A percentile compares a stretch with the other conserved stretches of the same genome.
These are phyloP conservation scores for Psettodes erumei DNA, from an alignment of 2,113 vertebrate genomes.

Conservation along the genomic window DNA sequence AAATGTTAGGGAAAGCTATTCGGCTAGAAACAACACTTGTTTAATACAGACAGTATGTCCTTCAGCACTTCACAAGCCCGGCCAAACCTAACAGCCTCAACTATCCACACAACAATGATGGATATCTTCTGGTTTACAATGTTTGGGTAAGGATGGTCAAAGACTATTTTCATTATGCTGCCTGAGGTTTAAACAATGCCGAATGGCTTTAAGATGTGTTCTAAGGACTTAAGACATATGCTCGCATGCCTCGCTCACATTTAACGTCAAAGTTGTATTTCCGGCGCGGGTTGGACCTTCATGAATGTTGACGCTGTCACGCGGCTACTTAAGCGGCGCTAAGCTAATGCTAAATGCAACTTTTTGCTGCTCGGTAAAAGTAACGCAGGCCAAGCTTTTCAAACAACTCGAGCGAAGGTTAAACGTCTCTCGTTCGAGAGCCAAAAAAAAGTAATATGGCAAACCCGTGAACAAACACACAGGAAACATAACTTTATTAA, in stretches of 20 bases:
- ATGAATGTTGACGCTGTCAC: neutral
- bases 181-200: slow-evolving; percentile 31
- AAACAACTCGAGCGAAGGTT: neutral
- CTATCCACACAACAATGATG: slow-evolving; percentile 72
- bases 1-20: slow-evolving; percentile 29
- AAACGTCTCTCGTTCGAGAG: neutral
- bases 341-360: neutral
- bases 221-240: neutral
- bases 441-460: neutral
- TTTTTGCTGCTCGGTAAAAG: neutral
- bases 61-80: slow-evolving; percentile 43
- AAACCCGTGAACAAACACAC: neutral
- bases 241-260: too few species aligned
- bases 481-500: too few species aligned
- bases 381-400: neutral
- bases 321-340: neutral
- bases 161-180: slow-evolving; percentile 43
- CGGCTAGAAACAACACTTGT: slow-evolving; percentile 61
- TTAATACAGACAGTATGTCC: slow-evolving; percentile 59
- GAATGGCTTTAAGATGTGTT: slow-evolving; percentile 33
- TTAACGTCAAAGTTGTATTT: too few species aligned
- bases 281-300: too few species aligned
- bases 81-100: slow-evolving; percentile 67
- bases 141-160: slow-evolving; percentile 46
- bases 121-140: slow-evolving; percentile 70